Evolutionary conservation across 2,113 vertebrate genomes (phyloP), one percentile per base, ranked within the genome.

Genomic region (Eidolon helvum): DNA sequence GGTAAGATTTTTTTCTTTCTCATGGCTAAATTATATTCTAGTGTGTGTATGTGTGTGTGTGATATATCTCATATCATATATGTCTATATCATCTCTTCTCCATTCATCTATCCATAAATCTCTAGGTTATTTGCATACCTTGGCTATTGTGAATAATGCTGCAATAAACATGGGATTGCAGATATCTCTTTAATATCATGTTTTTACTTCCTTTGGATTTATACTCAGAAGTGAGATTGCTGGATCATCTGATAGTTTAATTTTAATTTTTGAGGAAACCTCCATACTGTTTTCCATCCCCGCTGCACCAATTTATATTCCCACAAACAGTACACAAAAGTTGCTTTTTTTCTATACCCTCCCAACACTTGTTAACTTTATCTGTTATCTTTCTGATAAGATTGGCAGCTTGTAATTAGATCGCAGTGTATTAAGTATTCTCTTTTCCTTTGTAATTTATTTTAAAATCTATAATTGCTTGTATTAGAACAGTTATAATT

Each of bases 381-480:
- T 35, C 2, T 55, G 21, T 59, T 59, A n/a, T 53, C 75, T 80
- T 30, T 28, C 38, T 59, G 57, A 19, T 80, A 59, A 59, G 35
- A 28, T 59, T 40, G 74, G 21, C 2, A 93, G 7, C 8, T 68
- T 45, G 19, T 59, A 35, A 79, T 74, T 71, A 93, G 79, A 33
- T 26, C 53, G 65, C 40, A 55, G 8, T 65, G 1, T 92, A 88
- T n/a, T 79, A 74, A 93, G 21, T 35, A 35, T 55, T 90, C 5
- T 57, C 33, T 55, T 5, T 85, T 79, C 10, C 30, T 40, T 94
- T n/a, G 59, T 96, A 96, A 66, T 61, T 91, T 59, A 65, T 53
- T 53, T 95, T 33, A 87, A 93, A 83, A 78, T 91, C 65, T 77
- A 59, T 61, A 69, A 15, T 87, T 97, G 53, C 35, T 85, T 84